Conservation (phyloP, 2,113 vertebrate genomes). For the Microcebus jonahi region DNA sequence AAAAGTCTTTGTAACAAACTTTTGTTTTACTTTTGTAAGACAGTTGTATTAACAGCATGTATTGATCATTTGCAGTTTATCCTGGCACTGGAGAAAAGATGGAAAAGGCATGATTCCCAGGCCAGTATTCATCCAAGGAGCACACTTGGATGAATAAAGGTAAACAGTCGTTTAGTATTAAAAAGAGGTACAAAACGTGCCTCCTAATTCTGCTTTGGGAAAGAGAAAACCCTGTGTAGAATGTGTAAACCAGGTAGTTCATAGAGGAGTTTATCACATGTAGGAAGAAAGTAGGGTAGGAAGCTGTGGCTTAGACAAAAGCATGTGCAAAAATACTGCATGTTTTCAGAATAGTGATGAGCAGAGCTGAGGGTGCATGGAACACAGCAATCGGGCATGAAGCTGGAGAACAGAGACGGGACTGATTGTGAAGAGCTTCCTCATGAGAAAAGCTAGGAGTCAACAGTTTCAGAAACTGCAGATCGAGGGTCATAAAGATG, state of each 20-base stretch:
- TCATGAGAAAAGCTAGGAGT: neutral
- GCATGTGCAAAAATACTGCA: neutral
- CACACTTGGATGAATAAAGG: neutral
- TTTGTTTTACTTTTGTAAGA: neutral
- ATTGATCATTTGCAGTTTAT: neutral
- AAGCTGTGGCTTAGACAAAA: neutral
- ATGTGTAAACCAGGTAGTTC: neutral
- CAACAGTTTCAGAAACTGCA: neutral
- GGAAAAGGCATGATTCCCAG: neutral
- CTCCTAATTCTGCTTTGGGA: neutral
- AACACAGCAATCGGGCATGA: neutral
- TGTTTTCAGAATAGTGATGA: neutral
- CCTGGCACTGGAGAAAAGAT: neutral
- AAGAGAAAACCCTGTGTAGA: neutral
- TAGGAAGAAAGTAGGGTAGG: neutral
- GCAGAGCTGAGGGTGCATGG: neutral
- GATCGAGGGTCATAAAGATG: neutral
- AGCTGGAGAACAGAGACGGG: neutral
- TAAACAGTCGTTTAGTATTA: neutral
- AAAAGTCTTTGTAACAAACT: conserved; percentile 22
- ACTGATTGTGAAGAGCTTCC: neutral
- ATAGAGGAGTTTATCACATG: neutral
- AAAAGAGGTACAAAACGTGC: neutral
- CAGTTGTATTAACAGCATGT: neutral
- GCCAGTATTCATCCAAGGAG: neutral